Evolutionary conservation across 92 coral and sea anemone species (phyloP).

Genomic region (Umimayanthus kanabou): DNA sequence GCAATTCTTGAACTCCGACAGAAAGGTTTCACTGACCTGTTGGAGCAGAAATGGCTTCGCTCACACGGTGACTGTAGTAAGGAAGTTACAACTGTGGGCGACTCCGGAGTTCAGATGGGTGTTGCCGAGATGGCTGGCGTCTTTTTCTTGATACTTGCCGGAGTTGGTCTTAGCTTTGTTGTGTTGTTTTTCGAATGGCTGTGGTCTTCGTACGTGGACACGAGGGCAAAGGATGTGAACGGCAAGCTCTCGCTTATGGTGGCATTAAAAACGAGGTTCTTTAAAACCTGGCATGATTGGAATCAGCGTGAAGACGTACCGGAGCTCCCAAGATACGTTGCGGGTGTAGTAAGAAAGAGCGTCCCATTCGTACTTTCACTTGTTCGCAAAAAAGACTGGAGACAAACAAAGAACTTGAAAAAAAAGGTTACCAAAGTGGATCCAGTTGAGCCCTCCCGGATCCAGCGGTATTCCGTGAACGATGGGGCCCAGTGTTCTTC

Average conservation of each 20-base stretch:
- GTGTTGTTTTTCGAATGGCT: conserved; percentile 72
- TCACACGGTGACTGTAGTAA: conserved; percentile 55
- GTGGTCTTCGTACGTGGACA: conserved; percentile 61
- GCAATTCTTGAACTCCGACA: conserved; percentile 77
- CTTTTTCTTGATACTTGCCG: conserved; percentile 66
- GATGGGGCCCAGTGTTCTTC: background rate
- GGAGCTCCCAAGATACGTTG: conserved; percentile 46
- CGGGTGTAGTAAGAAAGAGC: conserved; percentile 18
- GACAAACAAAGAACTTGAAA: background rate
- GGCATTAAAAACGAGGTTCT: conserved; percentile 59
- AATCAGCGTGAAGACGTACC: conserved; percentile 75
- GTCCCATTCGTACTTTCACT: background rate
- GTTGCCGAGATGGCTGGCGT: conserved; percentile 76
- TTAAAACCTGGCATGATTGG: conserved; percentile 75
- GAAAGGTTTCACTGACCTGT: conserved; percentile 66
- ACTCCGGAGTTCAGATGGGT: conserved; percentile 54
- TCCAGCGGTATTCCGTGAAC: background rate
- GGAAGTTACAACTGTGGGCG: background rate
- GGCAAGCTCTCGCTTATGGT: conserved; percentile 38
- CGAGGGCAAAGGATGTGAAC: conserved; percentile 48
- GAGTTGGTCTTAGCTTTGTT: conserved; percentile 65
- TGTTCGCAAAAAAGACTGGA: conserved; percentile 23
- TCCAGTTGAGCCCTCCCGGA: background rate
- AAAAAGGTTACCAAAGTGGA: background rate
- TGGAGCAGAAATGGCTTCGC: conserved; percentile 81